These are phyloP conservation scores for Temnothorax rugatulus DNA, from an alignment of 2,888 invertebrate genomes.

Conservation along the genomic window DNA sequence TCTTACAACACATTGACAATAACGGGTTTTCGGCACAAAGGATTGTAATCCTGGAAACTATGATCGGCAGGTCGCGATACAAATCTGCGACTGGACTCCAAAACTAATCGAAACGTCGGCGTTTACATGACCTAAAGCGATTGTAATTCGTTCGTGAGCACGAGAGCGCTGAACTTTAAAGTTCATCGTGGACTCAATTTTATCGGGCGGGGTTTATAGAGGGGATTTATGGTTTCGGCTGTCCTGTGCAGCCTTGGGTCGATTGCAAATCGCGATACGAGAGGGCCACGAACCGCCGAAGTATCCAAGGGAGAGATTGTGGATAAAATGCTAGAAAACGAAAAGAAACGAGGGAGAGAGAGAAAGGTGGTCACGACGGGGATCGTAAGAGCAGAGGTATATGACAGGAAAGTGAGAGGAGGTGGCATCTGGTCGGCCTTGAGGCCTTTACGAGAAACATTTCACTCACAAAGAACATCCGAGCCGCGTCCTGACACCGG, in stretches of 20 bases:
- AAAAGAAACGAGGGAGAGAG: constrained; percentile 41
- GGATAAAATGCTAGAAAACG: constrained; percentile 36
- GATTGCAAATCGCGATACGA: not conserved
- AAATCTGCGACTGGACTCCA: not conserved
- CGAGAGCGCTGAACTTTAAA: constrained; percentile 65
- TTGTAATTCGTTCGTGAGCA: constrained; percentile 12
- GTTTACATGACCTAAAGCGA: constrained; percentile 50
- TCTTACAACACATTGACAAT: not conserved
- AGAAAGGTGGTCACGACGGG: constrained; percentile 56
- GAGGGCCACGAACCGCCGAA: constrained; percentile 12
- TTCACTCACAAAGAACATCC: constrained; percentile 79
- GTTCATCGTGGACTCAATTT: constrained; percentile 52
- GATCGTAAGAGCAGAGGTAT: constrained; percentile 57
- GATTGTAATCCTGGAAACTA: constrained; percentile 1
- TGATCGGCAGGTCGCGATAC: not conserved
- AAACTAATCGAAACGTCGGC: constrained; percentile 20
- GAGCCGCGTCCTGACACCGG: constrained; percentile 63
- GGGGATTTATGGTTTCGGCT: constrained; percentile 29
- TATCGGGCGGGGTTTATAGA: not conserved
- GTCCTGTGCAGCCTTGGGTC: constrained; percentile 41
- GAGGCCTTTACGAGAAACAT: constrained; percentile 78
- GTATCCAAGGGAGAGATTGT: constrained; percentile 34
- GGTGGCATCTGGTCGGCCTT: constrained; percentile 80
- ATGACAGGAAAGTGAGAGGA: constrained; percentile 81
- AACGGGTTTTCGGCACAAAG: not conserved